These are phyloP conservation scores for Onychorhynchus coronatus DNA, from an alignment of 2,113 vertebrate genomes.

Conservation along the genomic window DNA sequence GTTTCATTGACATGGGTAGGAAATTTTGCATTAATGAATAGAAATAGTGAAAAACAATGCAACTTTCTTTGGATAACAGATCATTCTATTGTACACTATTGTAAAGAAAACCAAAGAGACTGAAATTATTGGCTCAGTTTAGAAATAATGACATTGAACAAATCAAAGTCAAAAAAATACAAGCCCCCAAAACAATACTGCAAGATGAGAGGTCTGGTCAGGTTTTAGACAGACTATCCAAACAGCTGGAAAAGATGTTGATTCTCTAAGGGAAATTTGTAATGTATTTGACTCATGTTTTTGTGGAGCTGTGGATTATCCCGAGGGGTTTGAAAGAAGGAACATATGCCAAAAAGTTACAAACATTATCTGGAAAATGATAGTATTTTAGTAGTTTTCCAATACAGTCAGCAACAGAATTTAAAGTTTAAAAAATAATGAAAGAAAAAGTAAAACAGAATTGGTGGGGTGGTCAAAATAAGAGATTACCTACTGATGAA, in stretches of 20 bases:
- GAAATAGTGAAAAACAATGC: slow-evolving; percentile 51
- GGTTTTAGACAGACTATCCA: slow-evolving; percentile 79
- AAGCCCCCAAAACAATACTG: slow-evolving; percentile 75
- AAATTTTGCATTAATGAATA: slow-evolving; percentile 34
- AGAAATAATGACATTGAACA: slow-evolving; percentile 73
- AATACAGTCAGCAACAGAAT: slow-evolving; percentile 68
- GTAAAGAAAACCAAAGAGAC: slow-evolving; percentile 65
- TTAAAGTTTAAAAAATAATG: slow-evolving; percentile 11
- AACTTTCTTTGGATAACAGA: slow-evolving; percentile 33
- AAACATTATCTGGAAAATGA: slow-evolving; percentile 82
- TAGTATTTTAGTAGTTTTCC: slow-evolving; percentile 74
- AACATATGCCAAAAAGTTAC: slow-evolving; percentile 78
- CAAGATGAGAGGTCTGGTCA: slow-evolving; percentile 76
- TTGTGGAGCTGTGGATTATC: slow-evolving; percentile 75
- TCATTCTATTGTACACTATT: slow-evolving; percentile 46
- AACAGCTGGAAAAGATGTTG: slow-evolving; percentile 85
- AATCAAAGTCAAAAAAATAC: slow-evolving; percentile 76
- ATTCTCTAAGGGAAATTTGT: slow-evolving; percentile 80
- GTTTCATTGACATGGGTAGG: slow-evolving; percentile 19
- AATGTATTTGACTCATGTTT: slow-evolving; percentile 86
- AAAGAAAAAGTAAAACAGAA: background rate
- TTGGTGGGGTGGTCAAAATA: background rate
- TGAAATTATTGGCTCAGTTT: slow-evolving; percentile 67
- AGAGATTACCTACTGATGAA: background rate
- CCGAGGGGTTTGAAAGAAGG: slow-evolving; percentile 73